Evolutionary conservation across 1,140 invertebrate species (phyloP), one percentile per base, ranked within the genome.

Genomic region (Dreissena rostriformis): DNA sequence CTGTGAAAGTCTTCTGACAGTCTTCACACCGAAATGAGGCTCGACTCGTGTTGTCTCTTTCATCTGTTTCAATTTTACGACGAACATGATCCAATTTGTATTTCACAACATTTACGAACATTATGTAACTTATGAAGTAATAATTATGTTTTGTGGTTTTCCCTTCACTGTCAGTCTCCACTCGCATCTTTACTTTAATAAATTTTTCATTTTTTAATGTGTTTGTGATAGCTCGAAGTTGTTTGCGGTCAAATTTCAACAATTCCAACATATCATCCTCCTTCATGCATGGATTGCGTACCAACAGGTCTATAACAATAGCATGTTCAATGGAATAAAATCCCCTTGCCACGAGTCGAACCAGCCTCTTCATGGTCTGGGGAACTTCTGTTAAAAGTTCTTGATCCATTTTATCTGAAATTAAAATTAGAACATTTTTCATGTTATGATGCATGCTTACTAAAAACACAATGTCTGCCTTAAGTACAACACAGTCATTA

Each of bases 61-160:
- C 98, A 92, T 98, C 97, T 7, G 97, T 98, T 93, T 99, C 98
- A 95, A 99, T 96, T 91, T 97, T 96, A 91, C 98, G 97, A 67
- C 97, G 95, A 96, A 99, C 98, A 88, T 98, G 95, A 94, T 99
- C 98, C 88, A 99, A 94, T 94, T 99, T 99, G 92, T 99, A 99
- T 93, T 99, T 99, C 1, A 94, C 92, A 29, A 99, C 97, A 95
- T 99, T 99, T 5, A 99, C 98, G 94, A 99, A 99, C 91, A 96
- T 95, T 93, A 98, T 98, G 92, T 99, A 99, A 94, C 98, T 98
- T 85, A 99, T 99, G 91, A 98, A 99, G 93, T 99, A 99, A 94
- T 99, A 99, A 93, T 98, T 99, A 12, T 99, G 97, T 95, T 98
- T 97, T 90, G 98, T 98, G 24, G 97, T 97, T 95, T 98, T 98